These are phyloP conservation scores for Phrynocephalus forsythii DNA, from an alignment of 2,797 vertebrate species.

Conservation along the genomic window DNA sequence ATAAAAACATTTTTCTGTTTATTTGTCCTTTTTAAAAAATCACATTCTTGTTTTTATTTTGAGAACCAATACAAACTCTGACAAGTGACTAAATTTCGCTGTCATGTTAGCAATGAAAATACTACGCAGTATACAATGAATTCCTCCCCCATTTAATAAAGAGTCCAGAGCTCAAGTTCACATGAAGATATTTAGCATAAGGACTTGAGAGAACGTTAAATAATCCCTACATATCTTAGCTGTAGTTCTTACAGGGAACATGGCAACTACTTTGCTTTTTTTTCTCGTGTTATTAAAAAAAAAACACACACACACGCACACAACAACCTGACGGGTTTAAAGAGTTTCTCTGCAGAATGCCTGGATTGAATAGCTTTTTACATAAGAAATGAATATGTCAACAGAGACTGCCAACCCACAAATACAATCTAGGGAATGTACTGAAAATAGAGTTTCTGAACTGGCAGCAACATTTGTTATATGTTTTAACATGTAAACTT, in stretches of 20 bases:
- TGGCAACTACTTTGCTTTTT: neutral
- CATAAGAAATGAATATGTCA: neutral
- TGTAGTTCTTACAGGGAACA: neutral
- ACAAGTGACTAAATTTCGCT: neutral
- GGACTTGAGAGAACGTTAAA: neutral
- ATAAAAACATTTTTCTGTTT: accelerated
- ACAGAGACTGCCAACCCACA: neutral
- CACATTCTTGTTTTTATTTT: slow-evolving; percentile 10
- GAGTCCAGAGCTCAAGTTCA: neutral
- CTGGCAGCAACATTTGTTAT: neutral
- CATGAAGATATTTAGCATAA: slow-evolving; percentile 12
- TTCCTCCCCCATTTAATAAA: neutral
- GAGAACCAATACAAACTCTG: slow-evolving; percentile 1
- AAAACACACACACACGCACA: too few species aligned
- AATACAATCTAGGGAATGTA: accelerated
- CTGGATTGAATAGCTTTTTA: neutral
- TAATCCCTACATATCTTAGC: neutral
- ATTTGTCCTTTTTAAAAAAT: neutral
- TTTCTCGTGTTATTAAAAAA: neutral
- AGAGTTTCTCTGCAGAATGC: neutral
- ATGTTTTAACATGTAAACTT: neutral
- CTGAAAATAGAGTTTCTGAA: neutral
- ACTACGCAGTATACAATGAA: neutral
- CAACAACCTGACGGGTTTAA: too few species aligned
- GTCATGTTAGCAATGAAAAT: neutral